phyloP scores from a whole-genome alignment of 2,797 vertebrate species.

The Neomorphus geoffroyi region DNA sequence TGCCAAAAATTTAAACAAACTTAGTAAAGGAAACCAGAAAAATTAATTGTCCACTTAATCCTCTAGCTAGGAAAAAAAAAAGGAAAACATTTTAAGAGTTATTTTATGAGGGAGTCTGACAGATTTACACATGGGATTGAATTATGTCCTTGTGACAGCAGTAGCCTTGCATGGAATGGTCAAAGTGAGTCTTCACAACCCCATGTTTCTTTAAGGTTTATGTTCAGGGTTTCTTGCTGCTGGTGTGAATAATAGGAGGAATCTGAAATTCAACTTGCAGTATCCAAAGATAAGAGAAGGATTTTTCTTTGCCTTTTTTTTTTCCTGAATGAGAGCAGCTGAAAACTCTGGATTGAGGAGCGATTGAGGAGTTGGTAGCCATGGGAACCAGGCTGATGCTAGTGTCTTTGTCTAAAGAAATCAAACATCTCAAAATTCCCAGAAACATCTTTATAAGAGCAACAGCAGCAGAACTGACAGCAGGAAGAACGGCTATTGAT shows the following conservation, averaged over 20 bases:
- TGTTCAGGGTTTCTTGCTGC: not conserved
- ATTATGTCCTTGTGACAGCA: not conserved
- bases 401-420: conserved; percentile 30
- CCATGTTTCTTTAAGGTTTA: not conserved
- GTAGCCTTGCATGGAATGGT: not conserved
- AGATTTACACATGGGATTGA: not conserved
- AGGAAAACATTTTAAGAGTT: not conserved
- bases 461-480: not conserved
- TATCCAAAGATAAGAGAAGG: not conserved
- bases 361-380: conserved; percentile 27
- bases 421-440: not conserved
- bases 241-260: not conserved
- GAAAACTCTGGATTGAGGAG: conserved; percentile 9
- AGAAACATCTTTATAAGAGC: conserved; percentile 18
- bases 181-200: not conserved
- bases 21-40: not conserved
- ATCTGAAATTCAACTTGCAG: not conserved
- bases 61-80: not conserved
- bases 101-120: not conserved
- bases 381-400: conserved; percentile 52
- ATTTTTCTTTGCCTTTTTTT: not conserved
- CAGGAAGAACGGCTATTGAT: not conserved
- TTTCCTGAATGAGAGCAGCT: not conserved
- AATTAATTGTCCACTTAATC: not conserved
- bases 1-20: not conserved